These are phyloP conservation scores for Meriones unguiculatus DNA, from an alignment of 2,113 vertebrate genomes.

Conservation along the genomic window DNA sequence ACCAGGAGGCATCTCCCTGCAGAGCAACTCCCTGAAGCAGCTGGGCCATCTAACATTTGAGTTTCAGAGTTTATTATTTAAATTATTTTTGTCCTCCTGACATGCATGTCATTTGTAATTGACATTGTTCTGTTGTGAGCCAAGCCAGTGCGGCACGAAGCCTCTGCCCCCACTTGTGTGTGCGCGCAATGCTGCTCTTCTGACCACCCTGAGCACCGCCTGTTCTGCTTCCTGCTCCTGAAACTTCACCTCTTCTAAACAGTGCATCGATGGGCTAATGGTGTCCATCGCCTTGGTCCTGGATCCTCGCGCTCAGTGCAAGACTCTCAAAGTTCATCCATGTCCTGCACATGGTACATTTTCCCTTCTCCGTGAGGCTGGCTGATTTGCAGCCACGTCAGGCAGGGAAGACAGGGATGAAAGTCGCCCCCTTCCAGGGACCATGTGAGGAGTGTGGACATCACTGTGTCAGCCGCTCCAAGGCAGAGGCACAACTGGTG, in stretches of 20 bases:
- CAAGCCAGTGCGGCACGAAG: no score
- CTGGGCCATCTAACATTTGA: background rate
- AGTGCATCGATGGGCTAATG: background rate
- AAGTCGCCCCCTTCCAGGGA: background rate
- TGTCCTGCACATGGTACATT: background rate
- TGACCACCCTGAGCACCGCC: background rate
- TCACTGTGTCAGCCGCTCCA: background rate
- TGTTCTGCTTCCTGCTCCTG: background rate
- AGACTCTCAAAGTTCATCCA: background rate
- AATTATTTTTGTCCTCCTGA: background rate
- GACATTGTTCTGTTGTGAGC: background rate
- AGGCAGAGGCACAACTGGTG: no score
- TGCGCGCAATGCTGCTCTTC: rapidly evolving
- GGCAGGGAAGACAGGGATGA: background rate
- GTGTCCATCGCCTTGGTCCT: background rate
- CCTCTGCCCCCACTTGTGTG: no score
- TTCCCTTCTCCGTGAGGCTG: background rate
- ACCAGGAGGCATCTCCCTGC: background rate
- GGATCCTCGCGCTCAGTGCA: background rate
- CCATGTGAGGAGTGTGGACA: rapidly evolving
- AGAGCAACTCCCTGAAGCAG: background rate
- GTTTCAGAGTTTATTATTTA: background rate
- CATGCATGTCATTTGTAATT: background rate
- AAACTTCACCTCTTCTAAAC: background rate
- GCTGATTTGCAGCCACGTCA: no score